Percentiles rank a stretch among this genome's conserved stretches.
These are phyloP conservation scores for Minunthozetes semirufus DNA, from an alignment of 2,888 invertebrate species.

Conservation along the genomic window DNA sequence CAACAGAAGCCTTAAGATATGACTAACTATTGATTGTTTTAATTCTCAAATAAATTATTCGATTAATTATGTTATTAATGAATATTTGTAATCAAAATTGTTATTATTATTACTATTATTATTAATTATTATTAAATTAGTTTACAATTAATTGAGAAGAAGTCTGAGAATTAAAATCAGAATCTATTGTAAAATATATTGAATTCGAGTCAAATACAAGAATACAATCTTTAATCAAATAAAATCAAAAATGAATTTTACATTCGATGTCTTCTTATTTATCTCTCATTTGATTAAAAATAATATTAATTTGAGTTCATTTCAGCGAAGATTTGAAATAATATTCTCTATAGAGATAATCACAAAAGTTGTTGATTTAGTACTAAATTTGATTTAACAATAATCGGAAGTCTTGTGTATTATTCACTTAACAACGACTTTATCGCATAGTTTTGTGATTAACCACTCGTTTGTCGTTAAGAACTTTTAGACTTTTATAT, in stretches of 20 bases:
- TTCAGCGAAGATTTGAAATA: background rate
- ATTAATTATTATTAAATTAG: no score
- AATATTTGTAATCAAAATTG: background rate
- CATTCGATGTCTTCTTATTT: background rate
- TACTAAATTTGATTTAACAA: background rate
- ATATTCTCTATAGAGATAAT: background rate
- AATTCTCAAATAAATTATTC: background rate
- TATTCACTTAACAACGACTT: constrained; percentile 23
- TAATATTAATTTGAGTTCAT: background rate
- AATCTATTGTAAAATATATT: no score
- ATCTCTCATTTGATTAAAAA: background rate
- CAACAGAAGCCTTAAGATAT: background rate
- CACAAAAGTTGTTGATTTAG: background rate
- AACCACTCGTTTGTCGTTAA: constrained; percentile 13
- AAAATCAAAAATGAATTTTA: background rate
- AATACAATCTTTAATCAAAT: no score
- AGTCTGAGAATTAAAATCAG: no score
- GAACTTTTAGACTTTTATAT: constrained; percentile 9
- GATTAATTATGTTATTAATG: constrained; percentile 4
- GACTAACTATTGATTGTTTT: background rate
- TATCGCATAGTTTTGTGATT: constrained; percentile 13
- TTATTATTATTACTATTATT: no score
- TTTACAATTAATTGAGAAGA: no score
- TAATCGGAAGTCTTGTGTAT: constrained; percentile 21
- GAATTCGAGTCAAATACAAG: no score